These are phyloP conservation scores for Drosophila pectinifera DNA, from an alignment of 1,140 invertebrate species.

Conservation along the genomic window DNA sequence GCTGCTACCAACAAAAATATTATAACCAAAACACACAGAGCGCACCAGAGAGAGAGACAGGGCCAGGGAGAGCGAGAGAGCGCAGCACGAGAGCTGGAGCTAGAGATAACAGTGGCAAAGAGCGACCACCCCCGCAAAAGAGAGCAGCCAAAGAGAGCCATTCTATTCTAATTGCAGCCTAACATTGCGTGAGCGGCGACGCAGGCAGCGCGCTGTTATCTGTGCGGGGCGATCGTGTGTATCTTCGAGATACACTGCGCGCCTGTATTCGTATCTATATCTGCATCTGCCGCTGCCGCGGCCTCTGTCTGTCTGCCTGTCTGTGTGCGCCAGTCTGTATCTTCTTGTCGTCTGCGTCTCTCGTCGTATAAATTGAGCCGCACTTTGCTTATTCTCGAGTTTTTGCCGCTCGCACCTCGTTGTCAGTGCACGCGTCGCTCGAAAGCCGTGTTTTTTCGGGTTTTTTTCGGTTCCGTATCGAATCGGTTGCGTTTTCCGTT, in stretches of 20 bases:
- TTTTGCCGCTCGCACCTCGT: conserved; percentile 77
- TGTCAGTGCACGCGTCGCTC: conserved; percentile 74
- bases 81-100: conserved; percentile 1
- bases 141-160: conserved; percentile 19
- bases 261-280: conserved; percentile 27
- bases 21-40: conserved; percentile 59
- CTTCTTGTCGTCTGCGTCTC: conserved; percentile 75
- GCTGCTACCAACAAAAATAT: conserved; percentile 36
- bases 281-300: conserved; percentile 17
- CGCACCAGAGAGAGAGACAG: conserved; percentile 13
- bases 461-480: conserved; percentile 30
- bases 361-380: conserved; percentile 80
- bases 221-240: conserved; percentile 62
- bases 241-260: conserved; percentile 62
- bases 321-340: conserved; percentile 48
- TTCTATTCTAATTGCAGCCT: conserved; percentile 17
- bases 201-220: conserved; percentile 57
- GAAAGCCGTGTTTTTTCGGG: conserved; percentile 21
- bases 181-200: conserved; percentile 12
- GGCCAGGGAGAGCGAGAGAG: conserved; percentile 23
- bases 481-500: conserved; percentile 37
- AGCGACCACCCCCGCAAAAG: conserved; percentile 30
- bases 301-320: conserved; percentile 14
- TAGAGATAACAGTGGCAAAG: conserved; percentile 20
- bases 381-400: conserved; percentile 82